Percentiles rank a stretch among this genome's conserved stretches.
phyloP scores from a whole-genome alignment of 2,113 vertebrate genomes.

The Aspiorhynchus laticeps region DNA sequence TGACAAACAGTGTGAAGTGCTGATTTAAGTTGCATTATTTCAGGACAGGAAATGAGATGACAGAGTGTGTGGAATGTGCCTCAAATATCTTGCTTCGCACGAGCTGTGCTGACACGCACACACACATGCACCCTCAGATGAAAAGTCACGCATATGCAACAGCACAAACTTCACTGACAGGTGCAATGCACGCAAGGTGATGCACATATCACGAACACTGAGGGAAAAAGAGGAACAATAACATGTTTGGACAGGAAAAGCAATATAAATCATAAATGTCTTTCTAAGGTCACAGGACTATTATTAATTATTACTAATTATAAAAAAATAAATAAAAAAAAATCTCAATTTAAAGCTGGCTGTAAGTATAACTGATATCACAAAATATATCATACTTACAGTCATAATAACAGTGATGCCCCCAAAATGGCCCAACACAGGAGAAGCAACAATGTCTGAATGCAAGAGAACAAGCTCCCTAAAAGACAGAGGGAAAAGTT shows the following conservation, averaged over 20 bases:
- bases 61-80: conserved; percentile 57
- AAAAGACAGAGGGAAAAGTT: conserved; percentile 28
- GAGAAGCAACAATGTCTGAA: conserved; percentile 81
- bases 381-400: conserved; percentile 76
- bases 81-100: conserved; percentile 47
- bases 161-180: not conserved
- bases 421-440: conserved; percentile 77
- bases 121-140: conserved; percentile 31
- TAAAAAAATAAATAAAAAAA: no score
- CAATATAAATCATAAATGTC: not conserved
- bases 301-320: no score
- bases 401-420: conserved; percentile 82
- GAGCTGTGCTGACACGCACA: conserved; percentile 41
- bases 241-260: not conserved
- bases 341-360: not conserved
- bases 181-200: conserved; percentile 21
- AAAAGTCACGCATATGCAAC: conserved; percentile 48
- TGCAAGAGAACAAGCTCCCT: conserved; percentile 81
- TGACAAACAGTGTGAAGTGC: conserved; percentile 38
- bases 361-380: not conserved
- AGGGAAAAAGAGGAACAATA: not conserved
- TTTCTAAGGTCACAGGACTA: no score
- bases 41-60: conserved; percentile 48
- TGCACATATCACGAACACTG: conserved; percentile 24
- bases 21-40: conserved; percentile 48